These are phyloP conservation scores for Gymnocephalus cernua DNA, from an alignment of 2,113 vertebrate genomes.

Conservation along the genomic window DNA sequence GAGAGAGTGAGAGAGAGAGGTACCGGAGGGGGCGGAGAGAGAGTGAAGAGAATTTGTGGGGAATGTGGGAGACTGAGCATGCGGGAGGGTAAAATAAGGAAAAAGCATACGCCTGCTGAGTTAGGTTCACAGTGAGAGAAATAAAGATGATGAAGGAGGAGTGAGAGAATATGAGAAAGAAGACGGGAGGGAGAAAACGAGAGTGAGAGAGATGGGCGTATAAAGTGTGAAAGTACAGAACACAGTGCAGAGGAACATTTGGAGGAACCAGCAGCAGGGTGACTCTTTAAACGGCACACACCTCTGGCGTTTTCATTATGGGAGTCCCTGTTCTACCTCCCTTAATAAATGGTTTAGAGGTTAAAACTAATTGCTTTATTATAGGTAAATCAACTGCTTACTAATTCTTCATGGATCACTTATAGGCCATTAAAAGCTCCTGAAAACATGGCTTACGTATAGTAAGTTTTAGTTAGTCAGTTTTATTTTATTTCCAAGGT, in stretches of 20 bases:
- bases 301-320: not conserved
- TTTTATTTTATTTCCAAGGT: too few relatives aligned
- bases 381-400: not conserved
- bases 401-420: not conserved
- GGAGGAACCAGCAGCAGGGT: not conserved
- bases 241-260: not conserved
- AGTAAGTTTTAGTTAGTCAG: too few relatives aligned
- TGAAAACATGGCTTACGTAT: not conserved
- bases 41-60: constrained; percentile 11
- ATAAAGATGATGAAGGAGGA: constrained; percentile 50
- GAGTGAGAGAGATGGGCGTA: not conserved
- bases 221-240: constrained; percentile 14
- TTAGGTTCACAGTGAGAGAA: constrained; percentile 40
- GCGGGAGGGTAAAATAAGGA: constrained; percentile 19
- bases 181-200: not conserved
- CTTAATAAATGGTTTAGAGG: not conserved
- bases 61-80: constrained; percentile 29
- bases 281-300: not conserved
- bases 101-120: constrained; percentile 21
- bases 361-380: not conserved
- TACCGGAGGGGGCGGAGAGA: not conserved
- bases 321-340: not conserved
- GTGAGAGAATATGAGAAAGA: not conserved
- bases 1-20: not conserved
- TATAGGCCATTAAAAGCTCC: not conserved